These are phyloP conservation scores for Pomatostomus ruficeps DNA, from an alignment of 2,113 vertebrate species.

Conservation along the genomic window DNA sequence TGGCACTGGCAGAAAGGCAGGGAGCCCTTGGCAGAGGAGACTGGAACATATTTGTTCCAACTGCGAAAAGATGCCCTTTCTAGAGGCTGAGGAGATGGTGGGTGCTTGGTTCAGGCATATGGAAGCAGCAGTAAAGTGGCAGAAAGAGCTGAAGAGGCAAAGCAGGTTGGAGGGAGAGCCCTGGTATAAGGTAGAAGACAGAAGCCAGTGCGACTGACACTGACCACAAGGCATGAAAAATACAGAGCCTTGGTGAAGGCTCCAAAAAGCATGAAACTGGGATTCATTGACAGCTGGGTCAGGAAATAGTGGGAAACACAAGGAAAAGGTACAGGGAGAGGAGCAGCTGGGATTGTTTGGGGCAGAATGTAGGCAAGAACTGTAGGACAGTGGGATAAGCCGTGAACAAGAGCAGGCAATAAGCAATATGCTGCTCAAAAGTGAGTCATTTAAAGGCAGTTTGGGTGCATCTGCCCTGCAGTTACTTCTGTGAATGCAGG, in stretches of 20 bases:
- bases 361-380: background rate
- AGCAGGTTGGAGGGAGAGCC: background rate
- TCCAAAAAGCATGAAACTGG: background rate
- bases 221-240: background rate
- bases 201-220: background rate
- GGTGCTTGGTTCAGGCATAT: background rate
- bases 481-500: background rate
- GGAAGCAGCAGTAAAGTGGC: background rate
- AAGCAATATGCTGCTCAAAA: background rate
- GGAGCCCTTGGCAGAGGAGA: background rate
- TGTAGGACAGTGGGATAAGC: background rate
- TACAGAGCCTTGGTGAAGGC: background rate
- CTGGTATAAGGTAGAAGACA: background rate
- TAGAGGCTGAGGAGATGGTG: background rate
- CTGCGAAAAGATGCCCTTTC: background rate
- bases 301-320: background rate
- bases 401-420: background rate
- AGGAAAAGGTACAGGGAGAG: background rate
- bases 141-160: background rate
- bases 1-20: background rate
- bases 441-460: background rate
- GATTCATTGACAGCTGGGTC: background rate
- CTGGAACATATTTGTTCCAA: background rate
- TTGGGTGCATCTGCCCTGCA: slow-evolving; percentile 11
- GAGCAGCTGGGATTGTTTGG: background rate